Conservation (phyloP, 2,113 vertebrate genomes). For the Pseudorasbora parva region DNA sequence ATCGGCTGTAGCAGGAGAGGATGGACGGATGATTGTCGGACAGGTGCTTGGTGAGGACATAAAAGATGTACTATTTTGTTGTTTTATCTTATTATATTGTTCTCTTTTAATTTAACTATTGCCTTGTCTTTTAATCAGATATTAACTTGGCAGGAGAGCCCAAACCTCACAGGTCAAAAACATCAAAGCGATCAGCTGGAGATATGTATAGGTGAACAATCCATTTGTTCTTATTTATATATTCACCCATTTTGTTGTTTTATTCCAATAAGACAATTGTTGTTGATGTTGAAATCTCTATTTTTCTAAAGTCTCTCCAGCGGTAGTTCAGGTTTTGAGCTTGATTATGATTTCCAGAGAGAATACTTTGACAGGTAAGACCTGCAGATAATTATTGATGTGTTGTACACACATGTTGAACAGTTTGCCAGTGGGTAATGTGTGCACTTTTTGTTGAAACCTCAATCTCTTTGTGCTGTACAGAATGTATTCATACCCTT, state of each 20-base stretch:
- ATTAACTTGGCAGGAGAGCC: slow-evolving; percentile 91
- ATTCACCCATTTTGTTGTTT: not conserved
- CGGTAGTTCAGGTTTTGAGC: slow-evolving; percentile 83
- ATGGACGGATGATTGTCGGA: slow-evolving; percentile 89
- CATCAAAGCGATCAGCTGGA: slow-evolving; percentile 85
- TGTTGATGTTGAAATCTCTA: not conserved
- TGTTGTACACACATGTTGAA: not conserved
- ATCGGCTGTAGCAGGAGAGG: slow-evolving; percentile 84
- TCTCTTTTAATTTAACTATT: not conserved
- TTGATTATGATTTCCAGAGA: slow-evolving; percentile 89
- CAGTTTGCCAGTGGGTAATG: not conserved
- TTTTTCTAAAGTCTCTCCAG: slow-evolving; percentile 18
- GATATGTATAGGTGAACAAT: slow-evolving; percentile 87
- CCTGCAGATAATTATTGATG: not conserved
- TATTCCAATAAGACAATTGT: not conserved
- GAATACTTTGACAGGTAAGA: slow-evolving; percentile 89
- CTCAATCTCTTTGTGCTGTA: not conserved
- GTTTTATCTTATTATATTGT: not conserved
- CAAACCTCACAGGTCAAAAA: slow-evolving; percentile 87
- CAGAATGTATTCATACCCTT: slow-evolving; percentile 86
- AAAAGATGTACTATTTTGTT: not conserved
- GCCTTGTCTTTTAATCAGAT: slow-evolving; percentile 69
- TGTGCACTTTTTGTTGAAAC: not conserved
- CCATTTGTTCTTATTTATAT: not conserved
- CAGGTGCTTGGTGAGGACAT: slow-evolving; percentile 79